Conservation (phyloP, 2,888 invertebrate species). For the Malthinus seriepunctatus region DNA sequence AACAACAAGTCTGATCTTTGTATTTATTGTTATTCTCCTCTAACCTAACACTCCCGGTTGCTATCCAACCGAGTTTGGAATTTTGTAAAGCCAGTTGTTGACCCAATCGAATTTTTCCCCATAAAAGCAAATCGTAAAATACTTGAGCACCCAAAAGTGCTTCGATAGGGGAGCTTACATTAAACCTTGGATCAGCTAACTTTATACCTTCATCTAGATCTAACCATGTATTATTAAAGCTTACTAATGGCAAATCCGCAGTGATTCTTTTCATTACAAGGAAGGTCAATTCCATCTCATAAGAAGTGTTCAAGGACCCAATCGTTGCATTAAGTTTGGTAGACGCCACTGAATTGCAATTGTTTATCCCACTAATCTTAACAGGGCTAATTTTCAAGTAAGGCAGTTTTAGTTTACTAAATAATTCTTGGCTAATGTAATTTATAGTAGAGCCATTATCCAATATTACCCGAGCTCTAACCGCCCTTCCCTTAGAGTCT, state of each 20-base stretch:
- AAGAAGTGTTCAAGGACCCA: background rate
- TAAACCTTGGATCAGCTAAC: slow-evolving; percentile 13
- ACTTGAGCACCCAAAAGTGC: slow-evolving; percentile 13
- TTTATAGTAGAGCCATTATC: background rate
- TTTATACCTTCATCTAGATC: slow-evolving; percentile 6
- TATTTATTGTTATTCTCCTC: background rate
- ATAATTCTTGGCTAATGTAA: background rate
- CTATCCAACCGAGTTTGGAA: slow-evolving; percentile 33
- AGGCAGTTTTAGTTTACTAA: background rate
- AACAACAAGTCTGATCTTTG: background rate
- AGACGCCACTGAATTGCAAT: background rate
- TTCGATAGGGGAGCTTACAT: slow-evolving; percentile 2
- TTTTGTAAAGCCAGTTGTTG: slow-evolving; percentile 10
- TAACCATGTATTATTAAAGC: background rate
- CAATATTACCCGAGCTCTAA: background rate
- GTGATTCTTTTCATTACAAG: slow-evolving; percentile 3
- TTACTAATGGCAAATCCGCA: background rate
- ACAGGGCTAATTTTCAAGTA: background rate
- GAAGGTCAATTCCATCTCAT: background rate
- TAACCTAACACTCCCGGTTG: slow-evolving; percentile 13
- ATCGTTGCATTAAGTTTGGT: background rate
- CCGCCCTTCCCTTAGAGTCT: background rate
- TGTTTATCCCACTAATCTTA: background rate
- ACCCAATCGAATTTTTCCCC: slow-evolving; percentile 6
- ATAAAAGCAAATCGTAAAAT: slow-evolving; percentile 12